Evolutionary conservation across 2,797 vertebrate genomes (phyloP).

Genomic region (Poliocrania exsul): DNA sequence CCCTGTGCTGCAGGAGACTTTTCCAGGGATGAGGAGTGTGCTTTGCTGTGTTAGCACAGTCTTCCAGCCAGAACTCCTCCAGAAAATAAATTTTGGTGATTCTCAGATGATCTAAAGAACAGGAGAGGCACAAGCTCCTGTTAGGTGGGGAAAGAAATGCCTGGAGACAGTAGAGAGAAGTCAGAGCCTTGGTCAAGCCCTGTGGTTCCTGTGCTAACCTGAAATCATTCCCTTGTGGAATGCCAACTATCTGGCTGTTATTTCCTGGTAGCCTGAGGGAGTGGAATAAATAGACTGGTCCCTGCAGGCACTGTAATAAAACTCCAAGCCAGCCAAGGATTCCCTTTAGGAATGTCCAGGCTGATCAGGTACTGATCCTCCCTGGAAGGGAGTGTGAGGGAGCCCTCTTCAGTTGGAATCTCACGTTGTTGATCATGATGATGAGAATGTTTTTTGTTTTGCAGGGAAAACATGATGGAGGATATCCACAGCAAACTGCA

Average conservation of each 20-base stretch:
- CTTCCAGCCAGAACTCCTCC: not conserved
- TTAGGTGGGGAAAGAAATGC: not conserved
- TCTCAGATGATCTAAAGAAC: not conserved
- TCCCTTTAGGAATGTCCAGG: not conserved
- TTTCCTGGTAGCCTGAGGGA: constrained; percentile 47
- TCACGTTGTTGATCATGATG: not conserved
- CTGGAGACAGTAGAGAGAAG: not conserved
- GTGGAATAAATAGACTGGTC: constrained; percentile 23
- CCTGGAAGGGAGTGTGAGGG: not conserved
- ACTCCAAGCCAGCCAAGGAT: not conserved
- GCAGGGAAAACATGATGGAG: constrained; percentile 85
- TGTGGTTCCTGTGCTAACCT: not conserved
- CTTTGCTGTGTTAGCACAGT: not conserved
- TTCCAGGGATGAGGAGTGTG: rapidly evolving
- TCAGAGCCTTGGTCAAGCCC: not conserved
- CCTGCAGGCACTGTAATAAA: not conserved
- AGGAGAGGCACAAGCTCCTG: not conserved
- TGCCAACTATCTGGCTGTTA: constrained; percentile 32
- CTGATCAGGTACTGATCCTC: not conserved
- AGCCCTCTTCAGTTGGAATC: not conserved
- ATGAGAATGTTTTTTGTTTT: not conserved
- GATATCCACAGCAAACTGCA: constrained; percentile 92
- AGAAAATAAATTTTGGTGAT: not conserved
- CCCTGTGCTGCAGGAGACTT: not conserved
- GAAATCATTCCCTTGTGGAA: not conserved